Base-by-base conservation (phyloP, 2,797 vertebrate genomes). In the Gallinago solitaria region DNA sequence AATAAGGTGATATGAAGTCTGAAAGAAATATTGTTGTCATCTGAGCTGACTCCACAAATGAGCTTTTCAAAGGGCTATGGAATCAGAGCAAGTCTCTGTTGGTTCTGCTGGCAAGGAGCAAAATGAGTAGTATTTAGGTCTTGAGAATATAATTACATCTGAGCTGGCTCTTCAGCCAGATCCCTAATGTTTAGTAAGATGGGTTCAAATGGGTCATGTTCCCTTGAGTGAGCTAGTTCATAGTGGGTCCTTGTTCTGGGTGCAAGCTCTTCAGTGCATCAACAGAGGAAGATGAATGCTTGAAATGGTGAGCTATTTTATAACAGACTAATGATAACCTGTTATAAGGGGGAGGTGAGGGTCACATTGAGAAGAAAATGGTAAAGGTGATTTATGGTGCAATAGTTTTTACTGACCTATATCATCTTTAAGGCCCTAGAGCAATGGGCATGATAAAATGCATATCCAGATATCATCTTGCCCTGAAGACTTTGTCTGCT, bases 121-220 rank as follows among this genome's bases (percentile, higher is more conserved):
- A 96, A 96, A 60, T 0, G 6, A 84, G 16, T 28, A 48, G 23
- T 77, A 83, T 90, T 83, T 86, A 93, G 48, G 63, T 84, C 45
- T 86, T 90, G 74, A 87, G 84, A 94, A 77, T 89, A 47, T 90
- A 92, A 92, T 95, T 90, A 78, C 48, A 74, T 39, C 45, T 67
- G 53, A 90, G 68, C 68, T 47, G 35, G 20, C 74, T 76, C 70
- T 89, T 90, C 10, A 4, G 32, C 21, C 6, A 4, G 50, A 85
- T 81, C 54, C 54, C 4, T 41, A 78, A n/a, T 35, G 16, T 84
- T 90, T 54, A 77, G 37, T 74, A 77, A 87, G 32, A 48, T 28
- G 56, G 12, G 56, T 92, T 93, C 50, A 73, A 50, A 70, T 14
- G 30, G 32, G 53, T 81, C 87, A 83, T 1, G 1, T 57, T 91